These are phyloP conservation scores for Xiphophorus couchianus DNA, from an alignment of 2,113 vertebrate genomes.

Conservation along the genomic window DNA sequence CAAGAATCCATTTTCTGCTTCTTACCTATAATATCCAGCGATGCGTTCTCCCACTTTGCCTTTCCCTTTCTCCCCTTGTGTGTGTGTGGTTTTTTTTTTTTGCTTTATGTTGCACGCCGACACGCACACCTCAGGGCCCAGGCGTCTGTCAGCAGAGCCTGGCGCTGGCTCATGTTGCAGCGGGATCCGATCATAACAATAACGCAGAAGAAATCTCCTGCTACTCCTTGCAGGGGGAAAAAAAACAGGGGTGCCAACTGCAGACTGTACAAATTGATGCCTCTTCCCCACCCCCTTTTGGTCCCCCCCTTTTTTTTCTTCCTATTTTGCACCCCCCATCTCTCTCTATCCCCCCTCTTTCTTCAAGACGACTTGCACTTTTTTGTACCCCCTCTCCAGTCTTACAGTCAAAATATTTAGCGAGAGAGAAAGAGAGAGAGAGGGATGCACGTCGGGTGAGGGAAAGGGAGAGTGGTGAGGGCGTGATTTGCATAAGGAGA, in stretches of 20 bases:
- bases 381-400: constrained; percentile 65
- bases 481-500: constrained; percentile 82
- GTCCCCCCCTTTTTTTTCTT: constrained; percentile 35
- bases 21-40: constrained; percentile 84
- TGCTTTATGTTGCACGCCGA: constrained; percentile 77
- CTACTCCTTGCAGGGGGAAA: constrained; percentile 63
- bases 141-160: constrained; percentile 66
- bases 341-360: constrained; percentile 67
- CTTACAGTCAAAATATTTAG: constrained; percentile 76
- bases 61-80: constrained; percentile 62
- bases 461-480: constrained; percentile 75
- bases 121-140: constrained; percentile 64
- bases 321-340: constrained; percentile 50
- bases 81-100: constrained; percentile 12
- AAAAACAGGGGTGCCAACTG: constrained; percentile 78
- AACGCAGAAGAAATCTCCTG: constrained; percentile 73
- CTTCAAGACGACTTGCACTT: constrained; percentile 81
- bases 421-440: constrained; percentile 70
- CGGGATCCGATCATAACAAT: constrained; percentile 69
- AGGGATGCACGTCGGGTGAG: constrained; percentile 77
- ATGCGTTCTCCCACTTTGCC: constrained; percentile 75
- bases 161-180: constrained; percentile 74
- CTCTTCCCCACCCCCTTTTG: constrained; percentile 75
- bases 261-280: constrained; percentile 84
- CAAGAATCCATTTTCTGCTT: constrained; percentile 79